Evolutionary conservation across 1,140 invertebrate genomes (phyloP), one percentile per base, ranked within the genome.

Genomic region (Chironomus striatipennis): DNA sequence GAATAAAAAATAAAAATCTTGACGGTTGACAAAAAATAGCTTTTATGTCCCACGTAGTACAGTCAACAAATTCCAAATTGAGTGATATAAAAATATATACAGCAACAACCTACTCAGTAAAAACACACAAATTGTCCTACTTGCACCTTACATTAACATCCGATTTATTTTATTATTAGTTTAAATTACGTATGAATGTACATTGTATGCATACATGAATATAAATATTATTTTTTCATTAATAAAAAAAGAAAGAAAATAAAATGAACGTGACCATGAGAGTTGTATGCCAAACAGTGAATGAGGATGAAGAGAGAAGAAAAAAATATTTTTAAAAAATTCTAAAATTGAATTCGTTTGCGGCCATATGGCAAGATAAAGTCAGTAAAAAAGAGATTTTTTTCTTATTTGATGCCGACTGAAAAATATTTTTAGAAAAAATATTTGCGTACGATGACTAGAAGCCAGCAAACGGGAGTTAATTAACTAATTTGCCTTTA

Each of bases 261-360:
- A 47, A 47, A 57, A 57, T 57, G 47, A 57, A 57, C 47, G 47
- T 57, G 47, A 57, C 47, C 47, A 57, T 57, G 47, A 57, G 47
- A 7, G 24, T 2, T 34, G 24, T 34, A 34, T 2, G 24, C 24
- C 24, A 34, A 34, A 34, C 24, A 34, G 24, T 34, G 24, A 34
- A 34, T 34, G 24, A 34, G 24, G 2, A 34, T 34, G 24, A 34
- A 34, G 24, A 34, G 5, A n/a, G n/a, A n/a, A n/a, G n/a, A n/a
- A 34, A 34, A 34, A 57, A 57, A n/a, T 57, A 15, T n/a, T n/a
- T 57, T 15, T n/a, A n/a, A 15, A 57, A 57, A 57, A 57, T 57
- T 57, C 47, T 57, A 57, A 57, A 57, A 15, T 57, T 57, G 47
- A 57, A 57, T n/a, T 57, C 24, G 24, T 34, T 34, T n/a, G 47